Base-by-base conservation (phyloP, 2,888 invertebrate genomes). In the Dendrolimus houi region DNA sequence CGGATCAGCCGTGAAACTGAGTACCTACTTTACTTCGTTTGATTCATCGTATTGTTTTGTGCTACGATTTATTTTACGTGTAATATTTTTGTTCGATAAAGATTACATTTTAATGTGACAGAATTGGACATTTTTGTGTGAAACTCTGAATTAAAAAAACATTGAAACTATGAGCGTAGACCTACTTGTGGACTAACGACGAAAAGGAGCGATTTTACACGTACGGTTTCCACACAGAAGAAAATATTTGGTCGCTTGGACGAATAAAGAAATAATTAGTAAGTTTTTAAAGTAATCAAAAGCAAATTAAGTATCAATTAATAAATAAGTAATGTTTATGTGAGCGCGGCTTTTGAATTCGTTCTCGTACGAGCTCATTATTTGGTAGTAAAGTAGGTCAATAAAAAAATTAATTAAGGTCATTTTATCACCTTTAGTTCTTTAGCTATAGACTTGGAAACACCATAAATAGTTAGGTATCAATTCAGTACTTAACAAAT, bases 1-100 rank as follows among this genome's bases (percentile, higher is more conserved):
- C 72, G 72, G 76, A 74, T 68, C 74, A 73, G 75, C 74, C 77
- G 83, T 77, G 80, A 75, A 75, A 72, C 70, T 68, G 74, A 67
- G 75, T 77, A 77, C 29, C 29, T 47, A 47, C 75, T 80, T 80
- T 81, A 73, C 67, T 72, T 77, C 76, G 75, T 75, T 79, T 76
- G 79, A 74, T 76, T 77, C 72, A 69, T 78, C 79, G 70, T 72
- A 70, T 74, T 74, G 65, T 75, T 68, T 70, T 73, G 75, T 74
- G 72, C 77, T 72, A 68, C 69, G 71, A 69, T 55, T 71, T 71
- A 72, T 68, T 68, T 29, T 72, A 72, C 70, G 75, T 74, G 74
- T 64, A 60, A 62, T 64, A 64, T 63, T 64, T 59, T 66, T 56
- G 53, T 61, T 65, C 63, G 60, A 56, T 60, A 64, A 60, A 41